phyloP scores from a whole-genome alignment of 1,140 invertebrate species.

The Araneus ventricosus region DNA sequence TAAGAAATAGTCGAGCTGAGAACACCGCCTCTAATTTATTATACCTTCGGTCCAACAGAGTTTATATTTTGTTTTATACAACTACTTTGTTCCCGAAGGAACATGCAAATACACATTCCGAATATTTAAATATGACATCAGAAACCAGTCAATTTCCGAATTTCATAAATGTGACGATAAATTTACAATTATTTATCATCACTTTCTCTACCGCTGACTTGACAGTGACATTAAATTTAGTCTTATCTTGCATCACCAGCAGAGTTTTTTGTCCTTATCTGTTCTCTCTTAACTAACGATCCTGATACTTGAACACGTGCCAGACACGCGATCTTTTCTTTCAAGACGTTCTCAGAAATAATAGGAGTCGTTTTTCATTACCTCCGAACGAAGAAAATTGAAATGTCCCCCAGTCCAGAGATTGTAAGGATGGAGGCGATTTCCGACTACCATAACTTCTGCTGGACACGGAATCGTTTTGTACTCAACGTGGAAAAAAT shows the following conservation, averaged over 20 bases:
- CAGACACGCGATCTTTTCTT: neutral
- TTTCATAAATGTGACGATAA: neutral
- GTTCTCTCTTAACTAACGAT: neutral
- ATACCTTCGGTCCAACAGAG: no score
- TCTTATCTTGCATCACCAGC: neutral
- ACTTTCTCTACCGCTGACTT: neutral
- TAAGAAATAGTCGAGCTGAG: no score
- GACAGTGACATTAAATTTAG: neutral
- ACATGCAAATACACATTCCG: no score
- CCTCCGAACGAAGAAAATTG: neutral
- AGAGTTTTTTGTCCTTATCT: neutral
- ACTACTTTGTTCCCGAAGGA: no score
- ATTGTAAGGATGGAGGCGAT: neutral
- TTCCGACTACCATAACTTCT: neutral
- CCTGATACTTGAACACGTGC: neutral
- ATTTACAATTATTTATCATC: neutral
- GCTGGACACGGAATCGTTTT: neutral
- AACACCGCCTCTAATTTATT: no score
- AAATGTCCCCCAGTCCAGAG: neutral
- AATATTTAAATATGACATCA: no score
- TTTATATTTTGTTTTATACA: no score
- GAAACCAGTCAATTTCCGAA: no score
- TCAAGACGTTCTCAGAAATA: neutral
- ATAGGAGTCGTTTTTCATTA: constrained; percentile 25
- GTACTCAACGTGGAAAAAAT: neutral